Evolutionary conservation across 2,888 invertebrate species (phyloP).

Genomic region (Macrosoma leucophasiata): DNA sequence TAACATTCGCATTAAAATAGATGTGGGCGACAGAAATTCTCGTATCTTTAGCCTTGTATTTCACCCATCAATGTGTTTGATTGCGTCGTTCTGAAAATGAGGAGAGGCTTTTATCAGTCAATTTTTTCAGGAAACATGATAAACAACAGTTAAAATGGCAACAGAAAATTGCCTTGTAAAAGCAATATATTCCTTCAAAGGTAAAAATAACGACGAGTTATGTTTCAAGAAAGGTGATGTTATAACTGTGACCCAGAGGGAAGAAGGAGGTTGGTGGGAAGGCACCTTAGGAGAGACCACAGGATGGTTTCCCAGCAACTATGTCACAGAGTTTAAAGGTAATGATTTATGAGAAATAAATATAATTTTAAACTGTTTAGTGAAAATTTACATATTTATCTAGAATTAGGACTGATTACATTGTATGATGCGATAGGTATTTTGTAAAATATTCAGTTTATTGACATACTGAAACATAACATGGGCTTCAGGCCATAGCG

Average conservation of each 20-base stretch:
- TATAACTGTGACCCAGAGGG: conserved; percentile 95
- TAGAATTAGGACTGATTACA: not conserved
- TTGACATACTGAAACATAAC: no score
- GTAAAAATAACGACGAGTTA: conserved; percentile 97
- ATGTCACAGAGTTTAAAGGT: conserved; percentile 92
- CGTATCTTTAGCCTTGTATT: no score
- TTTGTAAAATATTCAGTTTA: no score
- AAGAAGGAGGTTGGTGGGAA: conserved; percentile 99
- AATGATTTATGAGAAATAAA: no score
- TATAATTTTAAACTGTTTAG: no score
- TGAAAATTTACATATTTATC: conserved; percentile 1
- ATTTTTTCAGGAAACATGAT: conserved; percentile 45
- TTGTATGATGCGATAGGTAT: conserved; percentile 3
- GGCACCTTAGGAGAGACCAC: conserved; percentile 96
- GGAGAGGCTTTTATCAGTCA: conserved; percentile 1
- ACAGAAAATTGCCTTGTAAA: conserved; percentile 84
- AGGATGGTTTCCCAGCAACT: conserved; percentile 99
- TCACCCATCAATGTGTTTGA: no score
- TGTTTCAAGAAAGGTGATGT: conserved; percentile 97
- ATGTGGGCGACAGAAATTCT: no score
- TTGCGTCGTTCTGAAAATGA: not conserved
- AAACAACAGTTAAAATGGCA: conserved; percentile 65
- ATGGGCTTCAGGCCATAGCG: no score
- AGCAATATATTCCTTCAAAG: conserved; percentile 95
- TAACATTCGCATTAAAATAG: no score